phyloP scores from a whole-genome alignment of 2,797 vertebrate genomes.

The Mus spretus region DNA sequence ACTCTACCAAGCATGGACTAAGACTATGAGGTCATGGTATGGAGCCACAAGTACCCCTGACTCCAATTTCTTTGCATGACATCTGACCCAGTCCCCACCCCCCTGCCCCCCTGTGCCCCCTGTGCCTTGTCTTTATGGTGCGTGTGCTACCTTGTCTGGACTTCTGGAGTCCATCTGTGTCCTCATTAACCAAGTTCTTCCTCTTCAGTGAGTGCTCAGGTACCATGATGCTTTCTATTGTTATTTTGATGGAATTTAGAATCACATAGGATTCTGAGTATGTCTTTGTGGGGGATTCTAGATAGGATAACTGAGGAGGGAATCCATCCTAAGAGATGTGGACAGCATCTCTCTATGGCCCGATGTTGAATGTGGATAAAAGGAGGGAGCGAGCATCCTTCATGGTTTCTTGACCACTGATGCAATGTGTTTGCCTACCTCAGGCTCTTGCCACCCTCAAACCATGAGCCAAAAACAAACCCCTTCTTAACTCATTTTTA shows the following conservation, averaged over 20 bases:
- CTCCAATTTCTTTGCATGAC: neutral
- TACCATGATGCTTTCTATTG: neutral
- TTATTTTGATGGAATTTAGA: neutral
- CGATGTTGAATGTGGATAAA: neutral
- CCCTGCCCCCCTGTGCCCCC: too few relatives aligned
- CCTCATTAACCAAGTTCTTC: neutral
- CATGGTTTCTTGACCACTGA: neutral
- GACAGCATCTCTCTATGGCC: neutral
- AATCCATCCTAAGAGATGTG: neutral
- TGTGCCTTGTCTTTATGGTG: neutral
- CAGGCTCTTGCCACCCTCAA: neutral
- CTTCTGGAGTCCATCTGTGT: neutral
- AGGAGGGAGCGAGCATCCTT: neutral
- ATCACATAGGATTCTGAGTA: neutral
- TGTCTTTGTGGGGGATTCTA: neutral
- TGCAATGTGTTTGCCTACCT: neutral
- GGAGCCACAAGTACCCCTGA: neutral
- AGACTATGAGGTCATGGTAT: neutral
- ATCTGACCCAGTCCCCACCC: neutral
- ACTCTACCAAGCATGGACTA: neutral
- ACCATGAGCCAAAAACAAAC: neutral
- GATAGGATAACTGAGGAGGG: neutral
- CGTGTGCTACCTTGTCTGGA: neutral
- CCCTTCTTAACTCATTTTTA: neutral
- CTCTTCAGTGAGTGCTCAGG: too few relatives aligned